These are phyloP conservation scores for Strigamia crassipes DNA, from an alignment of 2,888 invertebrate genomes.

Conservation along the genomic window DNA sequence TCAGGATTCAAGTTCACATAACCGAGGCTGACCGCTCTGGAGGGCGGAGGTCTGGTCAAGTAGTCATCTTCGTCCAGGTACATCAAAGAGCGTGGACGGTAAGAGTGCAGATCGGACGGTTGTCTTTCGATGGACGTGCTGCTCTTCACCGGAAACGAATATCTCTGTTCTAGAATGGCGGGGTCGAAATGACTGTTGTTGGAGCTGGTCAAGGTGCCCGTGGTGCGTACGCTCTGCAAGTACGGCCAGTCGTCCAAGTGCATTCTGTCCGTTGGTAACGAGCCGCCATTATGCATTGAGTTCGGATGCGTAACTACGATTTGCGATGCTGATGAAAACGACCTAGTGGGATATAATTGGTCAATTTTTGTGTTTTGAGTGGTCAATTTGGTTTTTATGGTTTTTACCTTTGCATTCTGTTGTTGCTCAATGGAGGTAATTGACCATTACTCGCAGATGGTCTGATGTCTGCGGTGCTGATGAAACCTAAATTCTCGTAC, in stretches of 20 bases:
- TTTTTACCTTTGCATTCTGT: constrained; percentile 21
- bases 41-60: constrained; percentile 54
- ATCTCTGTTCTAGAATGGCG: constrained; percentile 46
- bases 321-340: constrained; percentile 50
- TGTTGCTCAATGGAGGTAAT: constrained; percentile 29
- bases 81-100: constrained; percentile 50
- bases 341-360: constrained; percentile 42
- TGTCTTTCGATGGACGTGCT: constrained; percentile 43
- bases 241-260: constrained; percentile 42
- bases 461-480: constrained; percentile 33
- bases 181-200: constrained; percentile 49
- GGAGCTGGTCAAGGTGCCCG: constrained; percentile 18
- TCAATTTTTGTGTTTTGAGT: neutral
- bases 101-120: constrained; percentile 36
- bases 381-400: too few species aligned
- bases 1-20: constrained; percentile 49
- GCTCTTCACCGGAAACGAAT: constrained; percentile 49
- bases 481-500: constrained; percentile 44
- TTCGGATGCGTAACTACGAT: constrained; percentile 46
- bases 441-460: neutral
- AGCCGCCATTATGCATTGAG: constrained; percentile 49
- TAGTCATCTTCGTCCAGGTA: constrained; percentile 51
- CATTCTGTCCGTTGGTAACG: constrained; percentile 47
- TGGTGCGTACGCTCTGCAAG: neutral
- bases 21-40: constrained; percentile 49